Percentiles rank a stretch among this genome's conserved stretches.
These are phyloP conservation scores for Heliopora coerulea DNA, from an alignment of 92 coral and sea anemone genomes.

Conservation along the genomic window DNA sequence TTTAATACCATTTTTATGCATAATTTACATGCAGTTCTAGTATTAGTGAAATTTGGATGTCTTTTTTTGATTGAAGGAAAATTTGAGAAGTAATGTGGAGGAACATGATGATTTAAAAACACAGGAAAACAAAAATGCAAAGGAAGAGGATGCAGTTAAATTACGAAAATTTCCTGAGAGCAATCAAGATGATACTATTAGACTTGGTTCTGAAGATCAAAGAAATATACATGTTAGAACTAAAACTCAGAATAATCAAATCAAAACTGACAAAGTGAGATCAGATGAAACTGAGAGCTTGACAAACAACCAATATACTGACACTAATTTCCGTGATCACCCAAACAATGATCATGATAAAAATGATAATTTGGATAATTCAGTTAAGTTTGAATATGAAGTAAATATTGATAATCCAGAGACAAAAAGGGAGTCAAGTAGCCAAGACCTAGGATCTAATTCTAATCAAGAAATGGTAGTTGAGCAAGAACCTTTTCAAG, in stretches of 20 bases:
- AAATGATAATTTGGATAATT: neutral
- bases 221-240: neutral
- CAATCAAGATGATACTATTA: neutral
- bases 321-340: too few species aligned
- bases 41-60: too few species aligned
- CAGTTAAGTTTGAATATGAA: neutral
- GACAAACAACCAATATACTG: neutral
- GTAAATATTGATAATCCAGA: neutral
- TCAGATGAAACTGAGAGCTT: neutral
- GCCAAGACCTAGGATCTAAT: neutral
- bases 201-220: neutral
- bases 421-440: neutral
- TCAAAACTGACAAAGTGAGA: neutral
- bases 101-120: constrained; percentile 9
- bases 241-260: neutral
- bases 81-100: too few species aligned
- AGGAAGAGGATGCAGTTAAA: neutral
- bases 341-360: neutral
- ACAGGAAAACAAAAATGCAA: neutral
- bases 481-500: neutral
- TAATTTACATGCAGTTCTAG: too few species aligned
- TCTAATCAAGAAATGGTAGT: neutral
- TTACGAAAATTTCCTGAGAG: neutral
- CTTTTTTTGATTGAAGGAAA: too few species aligned
- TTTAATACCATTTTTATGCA: too few species aligned